These are phyloP conservation scores for Beris morrisii DNA, from an alignment of 2,888 invertebrate genomes.

Conservation along the genomic window DNA sequence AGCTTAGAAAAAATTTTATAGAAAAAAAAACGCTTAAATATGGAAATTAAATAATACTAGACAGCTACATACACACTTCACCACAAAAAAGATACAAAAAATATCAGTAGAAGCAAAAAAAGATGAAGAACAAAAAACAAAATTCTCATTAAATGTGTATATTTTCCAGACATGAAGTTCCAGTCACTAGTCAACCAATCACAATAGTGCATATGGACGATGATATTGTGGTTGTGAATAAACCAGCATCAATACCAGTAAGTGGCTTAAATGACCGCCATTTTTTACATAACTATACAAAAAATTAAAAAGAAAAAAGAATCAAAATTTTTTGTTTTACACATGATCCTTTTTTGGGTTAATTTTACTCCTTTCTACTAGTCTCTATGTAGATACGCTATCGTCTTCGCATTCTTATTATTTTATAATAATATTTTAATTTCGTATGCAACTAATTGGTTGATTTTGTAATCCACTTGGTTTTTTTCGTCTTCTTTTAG, in stretches of 20 bases:
- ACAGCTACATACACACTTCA: too few species aligned
- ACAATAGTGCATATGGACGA: slow-evolving; percentile 97
- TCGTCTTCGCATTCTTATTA: too few species aligned
- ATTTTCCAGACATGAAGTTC: slow-evolving; percentile 95
- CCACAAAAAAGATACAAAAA: slow-evolving; percentile 4
- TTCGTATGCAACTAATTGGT: too few species aligned
- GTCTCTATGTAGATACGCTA: too few species aligned
- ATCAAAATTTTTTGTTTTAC: neutral
- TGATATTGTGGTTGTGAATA: slow-evolving; percentile 99
- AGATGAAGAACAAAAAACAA: slow-evolving; percentile 20
- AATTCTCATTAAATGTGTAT: slow-evolving; percentile 37
- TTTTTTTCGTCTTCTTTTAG: too few species aligned
- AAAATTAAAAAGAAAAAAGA: slow-evolving; percentile 6
- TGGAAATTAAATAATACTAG: too few species aligned
- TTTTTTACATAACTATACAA: slow-evolving; percentile 44
- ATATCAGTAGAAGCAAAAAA: neutral
- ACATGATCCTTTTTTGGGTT: neutral
- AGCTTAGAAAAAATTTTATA: too few species aligned
- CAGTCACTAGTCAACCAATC: slow-evolving; percentile 95
- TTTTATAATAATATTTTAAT: too few species aligned
- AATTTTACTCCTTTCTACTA: neutral
- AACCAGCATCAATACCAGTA: slow-evolving; percentile 99
- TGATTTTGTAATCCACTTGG: too few species aligned
- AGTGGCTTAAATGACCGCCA: slow-evolving; percentile 87
- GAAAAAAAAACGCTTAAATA: too few species aligned